phyloP scores from a whole-genome alignment of 2,888 invertebrate species.

The Thymelicus acteon region DNA sequence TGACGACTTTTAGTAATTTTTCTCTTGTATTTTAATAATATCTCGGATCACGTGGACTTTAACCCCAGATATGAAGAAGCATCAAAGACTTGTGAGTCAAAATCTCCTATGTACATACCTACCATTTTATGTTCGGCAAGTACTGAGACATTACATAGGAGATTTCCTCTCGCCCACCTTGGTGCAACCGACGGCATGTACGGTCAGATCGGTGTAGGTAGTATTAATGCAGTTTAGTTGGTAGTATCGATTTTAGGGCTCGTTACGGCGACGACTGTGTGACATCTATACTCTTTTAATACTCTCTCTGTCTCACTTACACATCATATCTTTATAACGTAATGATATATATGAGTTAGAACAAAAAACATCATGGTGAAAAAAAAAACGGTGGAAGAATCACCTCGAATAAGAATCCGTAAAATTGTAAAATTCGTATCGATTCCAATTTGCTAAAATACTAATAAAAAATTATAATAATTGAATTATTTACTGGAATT shows the following conservation, averaged over 20 bases:
- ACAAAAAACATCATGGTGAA: too few species aligned
- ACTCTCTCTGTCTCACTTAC: not conserved
- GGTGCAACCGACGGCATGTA: slow-evolving; percentile 29
- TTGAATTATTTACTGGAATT: too few species aligned
- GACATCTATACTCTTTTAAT: not conserved
- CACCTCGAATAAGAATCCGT: too few species aligned
- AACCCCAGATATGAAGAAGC: not conserved
- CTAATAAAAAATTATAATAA: too few species aligned
- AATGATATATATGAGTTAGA: too few species aligned
- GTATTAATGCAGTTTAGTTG: slow-evolving; percentile 33
- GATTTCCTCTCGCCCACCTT: slow-evolving; percentile 7
- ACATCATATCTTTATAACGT: not conserved
- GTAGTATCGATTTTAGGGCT: slow-evolving; percentile 21
- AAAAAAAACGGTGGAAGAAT: too few species aligned
- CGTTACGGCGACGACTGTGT: slow-evolving; percentile 19
- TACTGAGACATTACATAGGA: not conserved
- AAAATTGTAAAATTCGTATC: too few species aligned
- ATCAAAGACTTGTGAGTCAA: not conserved
- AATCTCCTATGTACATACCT: not conserved
- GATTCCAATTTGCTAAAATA: too few species aligned
- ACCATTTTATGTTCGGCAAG: too few species aligned
- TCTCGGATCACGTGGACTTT: slow-evolving; percentile 4
- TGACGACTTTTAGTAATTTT: not conserved
- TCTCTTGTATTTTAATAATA: not conserved
- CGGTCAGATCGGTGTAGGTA: slow-evolving; percentile 32